Conservation (phyloP, 2,888 invertebrate genomes). For the Leptopterna dolabrata region DNA sequence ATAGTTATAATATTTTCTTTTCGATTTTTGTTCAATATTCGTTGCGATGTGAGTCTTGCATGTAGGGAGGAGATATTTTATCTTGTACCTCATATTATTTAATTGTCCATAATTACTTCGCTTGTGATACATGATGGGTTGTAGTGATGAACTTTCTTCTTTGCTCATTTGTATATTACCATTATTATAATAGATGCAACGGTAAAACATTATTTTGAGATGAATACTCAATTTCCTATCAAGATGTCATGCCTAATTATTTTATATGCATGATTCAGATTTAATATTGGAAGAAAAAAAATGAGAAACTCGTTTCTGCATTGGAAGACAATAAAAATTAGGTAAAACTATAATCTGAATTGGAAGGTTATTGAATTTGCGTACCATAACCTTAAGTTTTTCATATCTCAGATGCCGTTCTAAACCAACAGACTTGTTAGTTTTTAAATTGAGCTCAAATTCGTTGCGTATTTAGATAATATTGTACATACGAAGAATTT, state of each 20-base stretch:
- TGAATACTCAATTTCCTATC: not conserved
- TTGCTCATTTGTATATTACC: not conserved
- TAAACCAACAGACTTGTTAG: not conserved
- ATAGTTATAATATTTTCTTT: not conserved
- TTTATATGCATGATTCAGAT: not conserved
- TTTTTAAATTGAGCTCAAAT: not conserved
- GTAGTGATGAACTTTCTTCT: not conserved
- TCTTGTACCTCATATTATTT: not conserved
- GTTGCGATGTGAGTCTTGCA: not conserved
- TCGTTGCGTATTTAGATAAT: not conserved
- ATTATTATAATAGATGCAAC: not conserved
- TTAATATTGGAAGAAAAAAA: not conserved
- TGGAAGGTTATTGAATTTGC: no score
- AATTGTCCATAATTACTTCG: not conserved
- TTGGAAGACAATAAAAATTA: not conserved
- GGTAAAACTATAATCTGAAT: not conserved
- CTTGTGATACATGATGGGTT: not conserved
- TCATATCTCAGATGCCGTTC: not conserved
- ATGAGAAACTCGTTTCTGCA: no score
- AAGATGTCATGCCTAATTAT: not conserved
- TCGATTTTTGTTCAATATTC: not conserved
- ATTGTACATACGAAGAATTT: not conserved
- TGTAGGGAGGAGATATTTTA: not conserved
- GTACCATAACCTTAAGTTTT: not conserved
- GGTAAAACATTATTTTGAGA: not conserved